Conservation (phyloP, 2,113 vertebrate species). For the Jaculus jaculus region DNA sequence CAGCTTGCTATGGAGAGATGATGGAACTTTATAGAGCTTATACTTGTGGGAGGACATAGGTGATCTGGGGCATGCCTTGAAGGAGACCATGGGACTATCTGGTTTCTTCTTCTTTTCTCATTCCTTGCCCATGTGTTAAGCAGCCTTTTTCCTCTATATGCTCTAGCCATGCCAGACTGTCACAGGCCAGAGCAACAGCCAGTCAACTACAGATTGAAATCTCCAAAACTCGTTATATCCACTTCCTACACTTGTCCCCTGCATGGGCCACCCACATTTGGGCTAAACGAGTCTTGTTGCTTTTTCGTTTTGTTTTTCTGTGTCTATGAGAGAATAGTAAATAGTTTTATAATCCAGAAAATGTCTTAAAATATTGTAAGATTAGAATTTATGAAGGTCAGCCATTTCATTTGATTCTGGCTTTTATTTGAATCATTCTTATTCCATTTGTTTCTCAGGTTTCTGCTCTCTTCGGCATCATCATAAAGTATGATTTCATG, state of each 20-base stretch:
- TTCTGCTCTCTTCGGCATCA: conserved; percentile 54
- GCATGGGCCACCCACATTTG: neutral
- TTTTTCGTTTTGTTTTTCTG: neutral
- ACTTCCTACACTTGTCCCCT: neutral
- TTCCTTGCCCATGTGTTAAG: neutral
- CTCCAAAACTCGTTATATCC: neutral
- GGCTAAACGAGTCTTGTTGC: neutral
- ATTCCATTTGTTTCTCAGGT: conserved; percentile 25
- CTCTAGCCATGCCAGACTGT: neutral
- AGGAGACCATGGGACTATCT: too few relatives aligned
- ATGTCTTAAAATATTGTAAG: conserved; percentile 28
- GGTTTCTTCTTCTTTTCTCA: neutral
- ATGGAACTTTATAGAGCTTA: neutral
- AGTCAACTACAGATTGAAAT: neutral
- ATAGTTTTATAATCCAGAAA: conserved; percentile 31
- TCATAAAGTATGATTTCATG: conserved; percentile 57
- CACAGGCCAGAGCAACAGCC: neutral
- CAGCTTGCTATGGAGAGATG: neutral
- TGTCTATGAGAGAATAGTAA: neutral
- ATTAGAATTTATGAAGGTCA: conserved; percentile 11
- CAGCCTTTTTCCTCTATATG: too few relatives aligned
- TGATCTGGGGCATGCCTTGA: neutral
- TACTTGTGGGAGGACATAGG: neutral
- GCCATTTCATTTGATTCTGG: conserved; percentile 42
- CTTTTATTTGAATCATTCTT: conserved; percentile 48